Conservation (phyloP, 1,140 invertebrate genomes). For the Pogonomyrmex barbatus region DNA sequence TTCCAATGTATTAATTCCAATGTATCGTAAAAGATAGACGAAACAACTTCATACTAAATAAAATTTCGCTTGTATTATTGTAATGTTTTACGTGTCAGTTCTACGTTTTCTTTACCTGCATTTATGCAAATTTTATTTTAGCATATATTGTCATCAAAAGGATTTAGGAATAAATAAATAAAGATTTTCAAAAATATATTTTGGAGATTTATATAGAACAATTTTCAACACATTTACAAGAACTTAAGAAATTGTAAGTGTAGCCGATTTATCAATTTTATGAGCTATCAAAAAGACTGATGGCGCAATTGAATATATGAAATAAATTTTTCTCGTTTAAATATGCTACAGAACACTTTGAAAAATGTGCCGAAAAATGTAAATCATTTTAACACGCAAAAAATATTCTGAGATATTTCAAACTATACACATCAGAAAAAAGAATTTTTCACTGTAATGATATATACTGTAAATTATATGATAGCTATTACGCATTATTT, state of each 20-base stretch:
- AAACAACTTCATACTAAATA: constrained; percentile 6
- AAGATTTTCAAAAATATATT: neutral
- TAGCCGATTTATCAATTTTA: constrained; percentile 69
- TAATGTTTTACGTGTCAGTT: neutral
- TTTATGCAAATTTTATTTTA: constrained; percentile 33
- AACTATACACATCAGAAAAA: neutral
- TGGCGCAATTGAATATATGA: constrained; percentile 32
- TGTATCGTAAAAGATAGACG: neutral
- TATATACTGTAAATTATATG: neutral
- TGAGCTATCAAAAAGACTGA: constrained; percentile 59
- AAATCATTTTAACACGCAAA: neutral
- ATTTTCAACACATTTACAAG: neutral
- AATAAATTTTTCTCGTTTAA: constrained; percentile 18
- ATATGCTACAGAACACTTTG: constrained; percentile 15
- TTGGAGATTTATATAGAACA: neutral
- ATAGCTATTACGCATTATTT: neutral
- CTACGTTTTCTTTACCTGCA: neutral
- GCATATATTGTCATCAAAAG: neutral
- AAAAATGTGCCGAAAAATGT: constrained; percentile 13
- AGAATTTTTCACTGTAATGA: neutral
- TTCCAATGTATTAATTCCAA: too few species aligned
- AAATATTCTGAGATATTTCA: neutral
- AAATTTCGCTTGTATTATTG: constrained; percentile 30
- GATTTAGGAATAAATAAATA: neutral
- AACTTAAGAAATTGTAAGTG: constrained; percentile 60